Conservation (phyloP, 2,888 invertebrate species). For the Notodonta dromedarius region DNA sequence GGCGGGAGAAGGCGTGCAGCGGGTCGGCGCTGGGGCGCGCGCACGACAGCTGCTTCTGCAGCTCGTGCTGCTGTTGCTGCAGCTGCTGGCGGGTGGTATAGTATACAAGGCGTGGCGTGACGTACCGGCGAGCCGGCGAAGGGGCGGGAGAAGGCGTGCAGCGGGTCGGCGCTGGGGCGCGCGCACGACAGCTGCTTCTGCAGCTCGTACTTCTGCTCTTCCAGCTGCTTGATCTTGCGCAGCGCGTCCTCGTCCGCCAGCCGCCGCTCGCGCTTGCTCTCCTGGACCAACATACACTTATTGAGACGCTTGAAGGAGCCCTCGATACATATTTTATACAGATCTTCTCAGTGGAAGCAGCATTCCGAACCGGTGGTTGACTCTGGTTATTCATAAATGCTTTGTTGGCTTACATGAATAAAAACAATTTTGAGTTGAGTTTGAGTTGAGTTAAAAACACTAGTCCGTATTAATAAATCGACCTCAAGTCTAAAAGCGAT, state of each 20-base stretch:
- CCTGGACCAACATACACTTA: slow-evolving; percentile 73
- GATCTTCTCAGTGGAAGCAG: too few species aligned
- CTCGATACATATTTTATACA: too few species aligned
- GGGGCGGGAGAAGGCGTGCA: slow-evolving; percentile 85
- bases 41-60: slow-evolving; percentile 91
- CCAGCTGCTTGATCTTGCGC: slow-evolving; percentile 96
- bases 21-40: too few species aligned
- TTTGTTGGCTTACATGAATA: too few species aligned
- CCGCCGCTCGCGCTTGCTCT: slow-evolving; percentile 96
- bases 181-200: slow-evolving; percentile 94
- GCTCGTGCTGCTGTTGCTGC: slow-evolving; percentile 96
- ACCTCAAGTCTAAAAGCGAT: too few species aligned
- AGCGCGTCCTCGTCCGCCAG: slow-evolving; percentile 97
- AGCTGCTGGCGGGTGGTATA: slow-evolving; percentile 84
- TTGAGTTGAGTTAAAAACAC: too few species aligned
- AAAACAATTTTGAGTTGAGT: too few species aligned
- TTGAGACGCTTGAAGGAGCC: not conserved
- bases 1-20: too few species aligned
- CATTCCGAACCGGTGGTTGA: too few species aligned
- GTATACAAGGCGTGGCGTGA: not conserved
- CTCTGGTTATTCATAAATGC: too few species aligned
- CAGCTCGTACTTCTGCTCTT: slow-evolving; percentile 96
- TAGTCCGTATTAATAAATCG: too few species aligned
- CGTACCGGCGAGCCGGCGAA: slow-evolving; percentile 87
- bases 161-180: slow-evolving; percentile 72